Conservation (phyloP, 2,888 invertebrate genomes). For the Nymphalis c-album region DNA sequence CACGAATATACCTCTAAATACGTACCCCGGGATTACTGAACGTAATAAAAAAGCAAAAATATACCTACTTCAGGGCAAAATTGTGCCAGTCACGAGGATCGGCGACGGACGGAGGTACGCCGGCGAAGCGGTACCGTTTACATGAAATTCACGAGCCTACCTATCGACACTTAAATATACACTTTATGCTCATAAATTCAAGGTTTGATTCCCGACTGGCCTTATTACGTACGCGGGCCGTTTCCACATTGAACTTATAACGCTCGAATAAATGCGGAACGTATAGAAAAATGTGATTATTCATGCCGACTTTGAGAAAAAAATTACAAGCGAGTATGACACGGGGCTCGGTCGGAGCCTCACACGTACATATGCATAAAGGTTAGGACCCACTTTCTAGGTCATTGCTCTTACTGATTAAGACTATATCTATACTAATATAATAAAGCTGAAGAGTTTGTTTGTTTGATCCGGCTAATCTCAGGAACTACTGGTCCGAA, state of each 20-base stretch:
- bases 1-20: slow-evolving; percentile 25
- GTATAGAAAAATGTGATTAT: slow-evolving; percentile 80
- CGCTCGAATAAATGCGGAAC: slow-evolving; percentile 72
- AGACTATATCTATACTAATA: slow-evolving; percentile 13
- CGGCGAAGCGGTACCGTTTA: slow-evolving; percentile 61
- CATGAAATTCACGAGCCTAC: slow-evolving; percentile 73
- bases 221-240: slow-evolving; percentile 39
- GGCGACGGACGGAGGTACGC: slow-evolving; percentile 57
- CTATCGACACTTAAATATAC: slow-evolving; percentile 53
- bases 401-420: slow-evolving; percentile 47
- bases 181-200: slow-evolving; percentile 58
- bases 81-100: slow-evolving; percentile 78
- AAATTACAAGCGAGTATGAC: slow-evolving; percentile 71
- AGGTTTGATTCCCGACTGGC: slow-evolving; percentile 54
- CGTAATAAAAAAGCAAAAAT: slow-evolving; percentile 76
- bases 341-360: slow-evolving; percentile 48
- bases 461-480: no score
- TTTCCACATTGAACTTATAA: slow-evolving; percentile 41
- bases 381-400: slow-evolving; percentile 48
- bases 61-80: slow-evolving; percentile 66
- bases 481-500: no score
- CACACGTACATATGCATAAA: slow-evolving; percentile 32
- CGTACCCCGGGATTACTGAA: slow-evolving; percentile 46
- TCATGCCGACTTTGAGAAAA: slow-evolving; percentile 76
- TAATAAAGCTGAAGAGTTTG: no score